A percentile compares a stretch with the other conserved stretches of the same genome.
These are phyloP conservation scores for Cherax destructor DNA, from an alignment of 1,140 invertebrate genomes.

Conservation along the genomic window DNA sequence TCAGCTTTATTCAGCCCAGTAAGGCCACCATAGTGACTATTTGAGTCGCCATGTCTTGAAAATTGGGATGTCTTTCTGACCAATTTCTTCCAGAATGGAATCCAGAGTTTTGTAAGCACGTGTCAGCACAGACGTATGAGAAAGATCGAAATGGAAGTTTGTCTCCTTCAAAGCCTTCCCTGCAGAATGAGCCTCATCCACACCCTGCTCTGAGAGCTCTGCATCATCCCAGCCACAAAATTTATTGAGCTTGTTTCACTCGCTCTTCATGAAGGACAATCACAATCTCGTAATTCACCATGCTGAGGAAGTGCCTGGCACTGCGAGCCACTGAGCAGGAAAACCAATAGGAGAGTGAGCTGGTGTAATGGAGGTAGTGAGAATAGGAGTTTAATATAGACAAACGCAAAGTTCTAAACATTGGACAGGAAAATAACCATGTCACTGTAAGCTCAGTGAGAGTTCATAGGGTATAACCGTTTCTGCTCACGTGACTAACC, in stretches of 20 bases:
- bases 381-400: no score
- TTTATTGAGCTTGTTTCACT: constrained; percentile 95
- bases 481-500: no score
- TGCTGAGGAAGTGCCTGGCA: constrained; percentile 75
- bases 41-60: constrained; percentile 93
- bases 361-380: neutral
- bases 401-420: no score
- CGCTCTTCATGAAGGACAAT: constrained; percentile 97
- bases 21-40: constrained; percentile 96
- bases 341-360: neutral
- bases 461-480: no score
- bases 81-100: constrained; percentile 86
- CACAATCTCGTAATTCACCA: constrained; percentile 91
- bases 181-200: constrained; percentile 87
- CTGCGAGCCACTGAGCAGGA: neutral
- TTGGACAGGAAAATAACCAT: no score
- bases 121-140: constrained; percentile 94
- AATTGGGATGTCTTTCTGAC: constrained; percentile 85
- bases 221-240: constrained; percentile 95
- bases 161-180: constrained; percentile 91
- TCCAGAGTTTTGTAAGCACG: constrained; percentile 91
- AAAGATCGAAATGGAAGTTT: constrained; percentile 89
- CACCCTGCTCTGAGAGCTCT: constrained; percentile 88
- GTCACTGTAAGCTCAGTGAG: no score
- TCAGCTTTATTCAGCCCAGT: constrained; percentile 96